Base-by-base conservation (phyloP, 92 coral and sea anemone species). In the Epizoanthus scotinus region DNA sequence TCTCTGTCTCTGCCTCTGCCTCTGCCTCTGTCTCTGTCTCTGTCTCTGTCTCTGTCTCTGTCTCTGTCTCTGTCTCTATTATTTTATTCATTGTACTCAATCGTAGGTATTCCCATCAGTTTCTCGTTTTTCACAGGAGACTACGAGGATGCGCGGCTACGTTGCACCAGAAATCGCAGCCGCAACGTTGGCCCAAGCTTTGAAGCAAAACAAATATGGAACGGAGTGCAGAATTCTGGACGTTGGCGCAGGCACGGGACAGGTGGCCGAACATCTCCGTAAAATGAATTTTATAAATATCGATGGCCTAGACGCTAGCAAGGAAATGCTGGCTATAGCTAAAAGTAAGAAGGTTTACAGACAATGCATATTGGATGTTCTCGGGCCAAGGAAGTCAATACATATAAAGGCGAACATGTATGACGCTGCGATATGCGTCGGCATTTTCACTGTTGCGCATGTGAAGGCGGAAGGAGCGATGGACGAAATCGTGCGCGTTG, bases 401-500 rank as follows among this genome's bases (percentile, higher is more conserved):
- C 65, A 84, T 10, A 53, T 96, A 29, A 61, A 53, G 12, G 75
- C 93, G 38, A 77, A 88, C 66, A 44, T 61, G n/a, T 96, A 91
- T 49, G 98, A 93, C 74, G 99, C 92, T 8, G 89, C 91, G n/a
- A 84, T 89, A 57, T 86, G 91, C 44, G 87, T 91, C 1, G 99
- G 99, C 0, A 96, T 93, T 18, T 93, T 96, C 54, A 91, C 94
- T 0, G 47, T 55, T 17, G 92, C 89, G 55, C 95, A 96, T 71
- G 90, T 93, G 44, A 89, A 90, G 65, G 94, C 94, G n/a, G 94
- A 96, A 40, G 98, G 93, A 10, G 94, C 94, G 8, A 83, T 95
- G 90, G 97, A 95, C 68, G 98, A 95, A 83, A 93, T 95, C 85
- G 94, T 94, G 1, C 84, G 97, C 81, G 93, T 93, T 15, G 98